Conservation (phyloP, 2,113 vertebrate genomes). For the Antechinus flavipes region DNA sequence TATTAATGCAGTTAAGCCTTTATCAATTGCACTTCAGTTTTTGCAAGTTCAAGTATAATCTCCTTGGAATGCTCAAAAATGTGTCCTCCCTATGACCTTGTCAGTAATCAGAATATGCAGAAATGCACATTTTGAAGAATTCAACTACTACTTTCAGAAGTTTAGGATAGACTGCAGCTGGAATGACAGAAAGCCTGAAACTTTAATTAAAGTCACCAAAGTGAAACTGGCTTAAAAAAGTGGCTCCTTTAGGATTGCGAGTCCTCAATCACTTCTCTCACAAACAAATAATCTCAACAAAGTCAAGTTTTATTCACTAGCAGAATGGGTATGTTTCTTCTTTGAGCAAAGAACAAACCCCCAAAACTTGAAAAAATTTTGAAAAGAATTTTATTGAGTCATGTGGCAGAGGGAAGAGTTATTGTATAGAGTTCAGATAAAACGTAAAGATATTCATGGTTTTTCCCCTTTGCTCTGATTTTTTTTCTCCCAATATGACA, state of each 20-base stretch:
- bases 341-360: background rate
- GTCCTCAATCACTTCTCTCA: slow-evolving; percentile 30
- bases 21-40: slow-evolving; percentile 73
- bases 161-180: slow-evolving; percentile 20
- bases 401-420: background rate
- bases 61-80: slow-evolving; percentile 66
- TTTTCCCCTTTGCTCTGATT: too few relatives aligned
- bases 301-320: background rate
- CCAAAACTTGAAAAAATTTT: background rate
- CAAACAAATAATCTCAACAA: slow-evolving; percentile 3
- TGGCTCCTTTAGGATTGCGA: slow-evolving; percentile 36
- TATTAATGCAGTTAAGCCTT: slow-evolving; percentile 64
- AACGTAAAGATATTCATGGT: too few relatives aligned
- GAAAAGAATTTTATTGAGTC: background rate
- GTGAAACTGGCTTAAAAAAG: background rate
- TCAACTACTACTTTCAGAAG: slow-evolving; percentile 43
- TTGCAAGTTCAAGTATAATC: slow-evolving; percentile 65
- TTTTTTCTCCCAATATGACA: too few relatives aligned
- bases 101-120: slow-evolving; percentile 55
- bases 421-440: background rate
- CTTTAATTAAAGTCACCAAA: background rate
- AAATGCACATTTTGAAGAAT: slow-evolving; percentile 33
- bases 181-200: slow-evolving; percentile 50
- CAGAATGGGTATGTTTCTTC: background rate
- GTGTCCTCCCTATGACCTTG: slow-evolving; percentile 74